phyloP scores from a whole-genome alignment of 2,113 vertebrate species.

The Semnornis frantzii region DNA sequence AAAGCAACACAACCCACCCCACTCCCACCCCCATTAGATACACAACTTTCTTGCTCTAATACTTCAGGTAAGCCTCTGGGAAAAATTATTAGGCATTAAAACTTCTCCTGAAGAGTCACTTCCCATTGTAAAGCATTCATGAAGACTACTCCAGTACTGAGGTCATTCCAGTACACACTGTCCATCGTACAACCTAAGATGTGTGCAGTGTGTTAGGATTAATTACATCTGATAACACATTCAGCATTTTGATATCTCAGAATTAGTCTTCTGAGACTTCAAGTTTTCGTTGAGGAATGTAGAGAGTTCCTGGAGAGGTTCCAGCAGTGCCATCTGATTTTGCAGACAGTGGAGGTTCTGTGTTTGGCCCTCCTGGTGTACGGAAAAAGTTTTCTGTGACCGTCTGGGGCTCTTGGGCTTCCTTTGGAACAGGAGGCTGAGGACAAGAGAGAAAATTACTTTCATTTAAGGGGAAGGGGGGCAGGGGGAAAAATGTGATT shows the following conservation, averaged over 20 bases:
- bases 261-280: constrained; percentile 83
- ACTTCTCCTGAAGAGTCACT: constrained; percentile 40
- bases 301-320: constrained; percentile 68
- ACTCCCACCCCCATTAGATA: neutral
- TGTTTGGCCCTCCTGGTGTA: constrained; percentile 79
- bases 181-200: neutral
- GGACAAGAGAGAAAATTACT: neutral
- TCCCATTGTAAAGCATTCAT: constrained; percentile 15
- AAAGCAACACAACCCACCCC: constrained; percentile 34
- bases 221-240: neutral
- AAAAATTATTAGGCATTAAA: constrained; percentile 13
- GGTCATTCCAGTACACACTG: neutral
- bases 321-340: constrained; percentile 53
- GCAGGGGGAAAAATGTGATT: neutral
- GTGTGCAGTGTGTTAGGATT: neutral
- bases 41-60: constrained; percentile 6
- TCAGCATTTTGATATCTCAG: neutral
- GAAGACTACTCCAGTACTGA: constrained; percentile 55
- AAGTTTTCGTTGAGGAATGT: constrained; percentile 89
- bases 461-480: neutral
- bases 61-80: neutral
- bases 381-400: constrained; percentile 86
- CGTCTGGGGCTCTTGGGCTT: constrained; percentile 79
- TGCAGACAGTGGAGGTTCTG: constrained; percentile 56
- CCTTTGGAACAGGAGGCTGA: constrained; percentile 79